Conservation (phyloP, 1,140 invertebrate species). For the Eulimnadia texana region DNA sequence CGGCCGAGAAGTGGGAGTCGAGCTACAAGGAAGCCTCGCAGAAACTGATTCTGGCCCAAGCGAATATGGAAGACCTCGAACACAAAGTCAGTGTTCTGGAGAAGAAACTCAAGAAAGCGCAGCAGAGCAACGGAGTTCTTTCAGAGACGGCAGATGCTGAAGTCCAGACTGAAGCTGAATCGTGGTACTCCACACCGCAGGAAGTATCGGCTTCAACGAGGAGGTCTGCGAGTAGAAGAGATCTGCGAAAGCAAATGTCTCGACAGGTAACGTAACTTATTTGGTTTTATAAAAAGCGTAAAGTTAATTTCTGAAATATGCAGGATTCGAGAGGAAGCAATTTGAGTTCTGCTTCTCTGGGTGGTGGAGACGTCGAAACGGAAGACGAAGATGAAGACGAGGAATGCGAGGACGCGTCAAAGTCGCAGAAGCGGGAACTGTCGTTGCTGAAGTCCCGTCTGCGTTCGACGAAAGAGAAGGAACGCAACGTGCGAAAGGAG, state of each 20-base stretch:
- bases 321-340: slow-evolving; percentile 16
- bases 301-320: too few species aligned
- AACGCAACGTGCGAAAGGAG: slow-evolving; percentile 50
- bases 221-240: slow-evolving; percentile 24
- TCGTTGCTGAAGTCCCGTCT: slow-evolving; percentile 60
- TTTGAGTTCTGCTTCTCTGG: slow-evolving; percentile 1
- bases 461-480: slow-evolving; percentile 57
- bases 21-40: slow-evolving; percentile 56
- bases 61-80: slow-evolving; percentile 61
- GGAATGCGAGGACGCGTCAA: slow-evolving; percentile 17
- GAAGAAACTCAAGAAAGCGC: slow-evolving; percentile 27
- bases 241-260: slow-evolving; percentile 22
- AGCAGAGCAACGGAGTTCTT: slow-evolving; percentile 14
- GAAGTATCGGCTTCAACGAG: slow-evolving; percentile 16
- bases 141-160: slow-evolving; percentile 15
- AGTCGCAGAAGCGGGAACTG: slow-evolving; percentile 49
- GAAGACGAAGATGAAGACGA: slow-evolving; percentile 11
- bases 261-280: slow-evolving; percentile 5
- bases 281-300: too few species aligned
- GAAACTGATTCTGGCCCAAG: slow-evolving; percentile 54
- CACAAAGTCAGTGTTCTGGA: slow-evolving; percentile 56
- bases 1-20: slow-evolving; percentile 60
- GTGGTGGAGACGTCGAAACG: slow-evolving; percentile 8
- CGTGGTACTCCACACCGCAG: slow-evolving; percentile 30
- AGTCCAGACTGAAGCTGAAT: slow-evolving; percentile 25